A percentile compares a stretch with the other conserved stretches of the same genome.
Evolutionary conservation across 1,140 invertebrate species (phyloP).

Genomic region (Meloidogyne hapla): DNA sequence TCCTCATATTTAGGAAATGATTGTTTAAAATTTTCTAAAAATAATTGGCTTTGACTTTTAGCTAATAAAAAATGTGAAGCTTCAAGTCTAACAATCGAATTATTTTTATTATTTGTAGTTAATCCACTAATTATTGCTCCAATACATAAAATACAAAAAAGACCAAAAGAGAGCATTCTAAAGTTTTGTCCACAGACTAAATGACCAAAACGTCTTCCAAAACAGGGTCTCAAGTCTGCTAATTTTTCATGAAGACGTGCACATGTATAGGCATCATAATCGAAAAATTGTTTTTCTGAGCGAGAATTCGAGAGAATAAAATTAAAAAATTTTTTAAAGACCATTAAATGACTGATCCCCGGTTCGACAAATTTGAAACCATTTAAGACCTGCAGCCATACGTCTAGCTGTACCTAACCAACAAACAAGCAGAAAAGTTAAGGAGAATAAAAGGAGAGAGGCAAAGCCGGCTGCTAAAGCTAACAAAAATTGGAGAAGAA

Average conservation of each 20-base stretch:
- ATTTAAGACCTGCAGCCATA: slow-evolving; percentile 50
- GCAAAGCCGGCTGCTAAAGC: slow-evolving; percentile 35
- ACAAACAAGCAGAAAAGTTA: slow-evolving; percentile 45
- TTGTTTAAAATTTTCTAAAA: slow-evolving; percentile 20
- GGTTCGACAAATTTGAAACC: slow-evolving; percentile 44
- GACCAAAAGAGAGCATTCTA: slow-evolving; percentile 20
- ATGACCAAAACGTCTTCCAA: slow-evolving; percentile 34
- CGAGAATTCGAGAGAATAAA: too few relatives aligned
- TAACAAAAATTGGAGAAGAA: slow-evolving; percentile 25
- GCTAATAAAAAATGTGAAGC: slow-evolving; percentile 21
- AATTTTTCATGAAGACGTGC: slow-evolving; percentile 46
- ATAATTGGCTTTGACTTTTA: slow-evolving; percentile 3
- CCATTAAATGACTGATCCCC: slow-evolving; percentile 48
- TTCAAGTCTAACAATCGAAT: not conserved
- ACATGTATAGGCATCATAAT: slow-evolving; percentile 40
- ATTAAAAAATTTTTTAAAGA: slow-evolving; percentile 13
- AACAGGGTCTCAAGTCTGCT: slow-evolving; percentile 40
- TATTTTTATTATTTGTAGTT: not conserved
- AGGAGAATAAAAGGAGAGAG: slow-evolving; percentile 34
- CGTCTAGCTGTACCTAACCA: slow-evolving; percentile 38
- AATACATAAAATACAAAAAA: slow-evolving; percentile 27
- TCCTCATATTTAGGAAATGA: slow-evolving; percentile 45
- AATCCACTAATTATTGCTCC: not conserved
- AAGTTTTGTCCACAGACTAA: slow-evolving; percentile 26
- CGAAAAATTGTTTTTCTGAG: slow-evolving; percentile 44